A percentile compares a stretch with the other conserved stretches of the same genome.
Conservation (phyloP, 2,113 vertebrate genomes). For the Oryzias melastigma region DNA sequence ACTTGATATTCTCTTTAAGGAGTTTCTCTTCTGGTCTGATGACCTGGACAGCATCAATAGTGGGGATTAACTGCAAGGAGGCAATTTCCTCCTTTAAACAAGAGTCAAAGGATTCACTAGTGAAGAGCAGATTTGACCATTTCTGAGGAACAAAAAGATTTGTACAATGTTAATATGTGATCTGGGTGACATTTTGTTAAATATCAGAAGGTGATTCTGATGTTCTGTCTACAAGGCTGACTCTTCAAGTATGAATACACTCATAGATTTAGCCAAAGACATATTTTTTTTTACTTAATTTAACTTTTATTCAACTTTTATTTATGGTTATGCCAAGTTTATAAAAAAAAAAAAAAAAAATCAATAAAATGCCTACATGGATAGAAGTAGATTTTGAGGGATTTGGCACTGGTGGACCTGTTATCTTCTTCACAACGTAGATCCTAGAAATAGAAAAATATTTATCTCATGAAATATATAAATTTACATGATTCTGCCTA, state of each 20-base stretch:
- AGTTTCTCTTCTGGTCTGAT: not conserved
- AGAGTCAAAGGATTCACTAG: constrained; percentile 21
- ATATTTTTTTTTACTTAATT: too few species aligned
- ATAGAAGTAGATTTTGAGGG: constrained; percentile 51
- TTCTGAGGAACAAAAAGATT: constrained; percentile 38
- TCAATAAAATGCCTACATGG: constrained; percentile 16
- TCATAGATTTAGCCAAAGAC: too few species aligned
- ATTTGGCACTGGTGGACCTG: constrained; percentile 36
- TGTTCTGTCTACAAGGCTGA: too few species aligned
- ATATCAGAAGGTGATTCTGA: too few species aligned
- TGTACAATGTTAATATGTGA: not conserved
- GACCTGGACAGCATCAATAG: not conserved
- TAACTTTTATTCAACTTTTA: too few species aligned
- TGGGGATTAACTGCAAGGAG: constrained; percentile 40
- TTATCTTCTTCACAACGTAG: constrained; percentile 28
- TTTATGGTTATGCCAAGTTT: too few species aligned
- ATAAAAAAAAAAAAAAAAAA: too few species aligned
- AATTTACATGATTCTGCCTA: not conserved
- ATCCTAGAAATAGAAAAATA: constrained; percentile 34
- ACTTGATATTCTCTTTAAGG: not conserved
- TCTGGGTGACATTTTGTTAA: too few species aligned
- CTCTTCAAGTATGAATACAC: too few species aligned
- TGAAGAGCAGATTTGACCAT: constrained; percentile 41
- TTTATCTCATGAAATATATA: not conserved
- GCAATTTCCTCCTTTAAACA: constrained; percentile 22